phyloP scores from a whole-genome alignment of 2,888 invertebrate species.

The Erebia ligea region DNA sequence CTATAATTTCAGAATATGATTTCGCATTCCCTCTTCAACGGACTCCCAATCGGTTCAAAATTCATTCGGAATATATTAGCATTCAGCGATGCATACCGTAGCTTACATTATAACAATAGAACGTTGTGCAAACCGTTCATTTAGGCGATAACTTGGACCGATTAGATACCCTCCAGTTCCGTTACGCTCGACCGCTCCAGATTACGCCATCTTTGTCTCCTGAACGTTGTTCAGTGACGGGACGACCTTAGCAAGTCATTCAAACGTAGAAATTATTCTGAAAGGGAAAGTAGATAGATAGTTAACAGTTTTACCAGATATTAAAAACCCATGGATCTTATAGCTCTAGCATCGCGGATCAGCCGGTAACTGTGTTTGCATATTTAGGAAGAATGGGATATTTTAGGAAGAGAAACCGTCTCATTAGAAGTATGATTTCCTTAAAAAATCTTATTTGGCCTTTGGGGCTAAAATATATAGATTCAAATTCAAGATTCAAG shows the following conservation, averaged over 20 bases:
- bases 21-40: slow-evolving; percentile 4
- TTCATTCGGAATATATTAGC: slow-evolving; percentile 14
- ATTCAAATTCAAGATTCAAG: too few species aligned
- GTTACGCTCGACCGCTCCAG: slow-evolving; percentile 34
- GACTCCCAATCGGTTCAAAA: not conserved
- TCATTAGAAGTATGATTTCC: too few species aligned
- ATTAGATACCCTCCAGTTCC: slow-evolving; percentile 34
- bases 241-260: not conserved
- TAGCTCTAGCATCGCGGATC: too few species aligned
- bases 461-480: too few species aligned
- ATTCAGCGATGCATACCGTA: slow-evolving; percentile 21
- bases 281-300: too few species aligned
- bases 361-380: too few species aligned
- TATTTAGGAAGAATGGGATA: too few species aligned
- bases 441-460: too few species aligned
- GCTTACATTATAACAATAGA: slow-evolving; percentile 26
- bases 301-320: too few species aligned
- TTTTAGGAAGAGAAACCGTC: too few species aligned
- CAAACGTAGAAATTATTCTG: too few species aligned
- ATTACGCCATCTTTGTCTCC: slow-evolving; percentile 35
- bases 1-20: not conserved
- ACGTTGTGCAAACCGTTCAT: slow-evolving; percentile 29
- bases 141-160: slow-evolving; percentile 35
- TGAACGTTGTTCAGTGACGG: slow-evolving; percentile 24
- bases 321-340: too few species aligned